Base-by-base conservation (phyloP, 2,113 vertebrate species). In the Pholis gunnellus region DNA sequence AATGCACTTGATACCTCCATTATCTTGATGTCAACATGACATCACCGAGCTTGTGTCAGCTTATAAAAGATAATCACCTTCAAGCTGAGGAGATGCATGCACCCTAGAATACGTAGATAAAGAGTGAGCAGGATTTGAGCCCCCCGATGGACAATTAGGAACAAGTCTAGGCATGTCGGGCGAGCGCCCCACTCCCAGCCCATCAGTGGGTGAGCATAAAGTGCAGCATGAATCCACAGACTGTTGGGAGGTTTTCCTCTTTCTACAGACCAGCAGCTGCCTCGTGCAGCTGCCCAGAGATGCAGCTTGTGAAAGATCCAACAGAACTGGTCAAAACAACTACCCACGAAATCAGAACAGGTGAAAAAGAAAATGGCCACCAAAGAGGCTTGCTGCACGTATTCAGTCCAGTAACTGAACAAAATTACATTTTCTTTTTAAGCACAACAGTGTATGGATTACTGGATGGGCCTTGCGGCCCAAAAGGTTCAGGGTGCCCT, bases 241-340 rank as follows among this genome's bases (percentile, higher is more conserved):
- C 71, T 92, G 91, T 86, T 87, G 59, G 65, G 88, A 82, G 86
- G 72, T 83, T 81, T 79, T 9, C 44, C 46, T 66, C 63, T 83
- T 75, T 83, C 66, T 84, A 36, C 75, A 40, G 65, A 79, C 17
- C 87, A 83, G 87, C 93, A 94, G 93, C 93, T 94, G 91, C 88
- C 66, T 57, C 18, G 8, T 74, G 87, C 92, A 93, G 91, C 91
- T 93, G 91, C 89, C 87, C 34, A 38, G 29, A 54, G 89, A 87
- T 65, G 83, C 81, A 80, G 79, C 77, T 83, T 76, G 67, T 73
- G 81, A 87, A 46, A 70, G 72, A 91, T 78, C 69, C 76, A 78
- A 79, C 81, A 87, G 78, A 89, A 87, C 71, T n/a, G 82, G 70
- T 81, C 69, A 68, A 87, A 92, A 89, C 40, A 68, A 25, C 70